Percentiles rank a stretch among this genome's conserved stretches.
These are phyloP conservation scores for Myotis lucifugus DNA, from an alignment of 2,113 vertebrate species.

Conservation along the genomic window DNA sequence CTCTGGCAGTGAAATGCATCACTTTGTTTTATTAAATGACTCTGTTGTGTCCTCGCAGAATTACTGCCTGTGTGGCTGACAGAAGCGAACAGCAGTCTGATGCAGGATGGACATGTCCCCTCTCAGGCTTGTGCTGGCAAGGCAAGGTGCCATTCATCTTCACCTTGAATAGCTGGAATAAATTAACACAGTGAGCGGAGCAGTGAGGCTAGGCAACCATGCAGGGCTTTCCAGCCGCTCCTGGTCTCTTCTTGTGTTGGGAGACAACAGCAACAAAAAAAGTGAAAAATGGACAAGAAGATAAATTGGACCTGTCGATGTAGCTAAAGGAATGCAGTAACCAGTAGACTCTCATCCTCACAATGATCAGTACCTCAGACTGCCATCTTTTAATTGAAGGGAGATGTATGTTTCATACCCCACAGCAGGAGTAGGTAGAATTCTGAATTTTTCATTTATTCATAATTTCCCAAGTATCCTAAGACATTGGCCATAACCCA, in stretches of 20 bases:
- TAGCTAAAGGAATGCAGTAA: constrained; percentile 7
- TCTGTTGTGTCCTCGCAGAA: constrained; percentile 60
- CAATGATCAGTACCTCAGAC: neutral
- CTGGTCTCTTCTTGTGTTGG: constrained; percentile 29
- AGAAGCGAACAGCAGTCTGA: constrained; percentile 31
- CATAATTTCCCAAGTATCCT: neutral
- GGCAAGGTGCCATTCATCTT: constrained; percentile 67
- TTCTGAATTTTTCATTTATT: neutral
- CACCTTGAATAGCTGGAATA: constrained; percentile 73
- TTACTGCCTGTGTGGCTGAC: constrained; percentile 65
- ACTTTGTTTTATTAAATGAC: constrained; percentile 56
- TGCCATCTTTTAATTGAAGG: constrained; percentile 16
- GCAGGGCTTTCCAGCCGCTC: constrained; percentile 3
- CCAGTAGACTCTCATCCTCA: neutral
- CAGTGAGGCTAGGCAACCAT: constrained; percentile 30
- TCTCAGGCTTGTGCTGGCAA: constrained; percentile 59
- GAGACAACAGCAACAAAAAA: neutral
- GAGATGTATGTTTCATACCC: neutral
- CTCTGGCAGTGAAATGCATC: constrained; percentile 4
- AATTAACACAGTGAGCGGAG: constrained; percentile 63
- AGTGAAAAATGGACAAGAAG: neutral
- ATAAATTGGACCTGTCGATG: constrained; percentile 21
- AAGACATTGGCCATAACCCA: neutral
- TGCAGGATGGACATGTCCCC: constrained; percentile 51
- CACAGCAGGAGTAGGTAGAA: neutral